Base-by-base conservation (phyloP, 2,113 vertebrate species). In the Parus major region DNA sequence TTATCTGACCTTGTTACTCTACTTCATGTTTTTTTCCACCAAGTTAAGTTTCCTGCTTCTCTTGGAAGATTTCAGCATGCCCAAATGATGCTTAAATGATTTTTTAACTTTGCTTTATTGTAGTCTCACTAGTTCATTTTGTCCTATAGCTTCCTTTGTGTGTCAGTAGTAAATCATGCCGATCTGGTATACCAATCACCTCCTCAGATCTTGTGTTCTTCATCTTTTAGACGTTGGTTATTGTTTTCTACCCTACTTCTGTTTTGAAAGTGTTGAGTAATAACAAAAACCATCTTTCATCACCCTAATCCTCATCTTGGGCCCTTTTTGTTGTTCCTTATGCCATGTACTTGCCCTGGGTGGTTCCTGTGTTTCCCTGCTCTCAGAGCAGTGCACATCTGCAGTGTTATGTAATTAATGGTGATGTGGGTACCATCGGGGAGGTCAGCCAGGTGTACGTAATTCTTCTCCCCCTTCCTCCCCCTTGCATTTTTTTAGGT, bases 401-500 rank as follows among this genome's bases (percentile, higher is more conserved):
- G 88, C 93, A 93, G 86, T 68, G 53, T 96, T 96, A 80, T 49
- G n/a, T 94, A 88, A 93, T 88, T 23, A 12, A 36, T 25, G 27
- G 63, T 18, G 47, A 3, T 83, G 87, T 79, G 88, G 68, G 63
- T 88, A n/a, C 66, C 16, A 6, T 27, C 7, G 0, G 12, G 9
- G 56, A 31, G 69, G 71, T 77, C 85, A 71, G 59, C 49, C 8
- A 24, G 39, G 44, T 68, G 10, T 3, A 5, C 56, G 2, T 69
- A 56, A 80, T 61, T 83, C 46, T 73, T 66, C 50, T 90, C 21
- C 28, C 53, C 19, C 13, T 10, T 72, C 18, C n/a, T 49, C 50
- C 55, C 65, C 47, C 24, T 94, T 90, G 70, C 61, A 11, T 82
- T 93, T 91, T 73, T 80, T 82, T 93, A 99, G 99, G 98, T 99